phyloP scores from a whole-genome alignment of 1,140 invertebrate species.

The Trialeurodes vaporariorum region DNA sequence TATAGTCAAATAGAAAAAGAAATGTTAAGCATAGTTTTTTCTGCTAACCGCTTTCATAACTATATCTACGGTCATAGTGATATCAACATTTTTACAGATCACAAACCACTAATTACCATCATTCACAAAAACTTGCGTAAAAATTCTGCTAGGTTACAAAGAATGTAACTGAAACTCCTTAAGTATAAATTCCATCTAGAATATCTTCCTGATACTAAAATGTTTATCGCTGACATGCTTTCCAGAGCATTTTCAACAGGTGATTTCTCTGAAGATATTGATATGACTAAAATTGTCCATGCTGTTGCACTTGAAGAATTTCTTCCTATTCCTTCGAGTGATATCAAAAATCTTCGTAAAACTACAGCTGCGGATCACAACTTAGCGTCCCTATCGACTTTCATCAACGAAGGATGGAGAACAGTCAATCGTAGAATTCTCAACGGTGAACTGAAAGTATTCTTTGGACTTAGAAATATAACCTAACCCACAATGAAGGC shows the following conservation, averaged over 20 bases:
- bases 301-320: slow-evolving; percentile 2
- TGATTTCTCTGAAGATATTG: background rate
- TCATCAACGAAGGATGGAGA: slow-evolving; percentile 13
- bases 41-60: slow-evolving; percentile 27
- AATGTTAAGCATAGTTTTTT: slow-evolving; percentile 26
- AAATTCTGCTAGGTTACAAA: slow-evolving; percentile 31
- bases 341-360: slow-evolving; percentile 15
- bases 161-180: slow-evolving; percentile 27
- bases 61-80: slow-evolving; percentile 31
- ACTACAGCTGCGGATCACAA: slow-evolving; percentile 17
- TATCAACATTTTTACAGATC: slow-evolving; percentile 27
- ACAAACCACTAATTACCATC: slow-evolving; percentile 24
- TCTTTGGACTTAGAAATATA: slow-evolving; percentile 14
- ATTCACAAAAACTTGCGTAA: slow-evolving; percentile 34
- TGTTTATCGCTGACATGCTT: slow-evolving; percentile 28
- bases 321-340: slow-evolving; percentile 14
- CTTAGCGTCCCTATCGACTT: slow-evolving; percentile 14
- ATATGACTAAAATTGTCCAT: slow-evolving; percentile 2
- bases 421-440: slow-evolving; percentile 14
- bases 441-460: slow-evolving; percentile 8
- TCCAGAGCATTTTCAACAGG: slow-evolving; percentile 21
- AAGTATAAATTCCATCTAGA: slow-evolving; percentile 28
- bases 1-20: slow-evolving; percentile 32
- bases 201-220: slow-evolving; percentile 26
- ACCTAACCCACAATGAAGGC: slow-evolving; percentile 20